These are phyloP conservation scores for Ailurus styani DNA, from an alignment of 2,113 vertebrate species.

Conservation along the genomic window DNA sequence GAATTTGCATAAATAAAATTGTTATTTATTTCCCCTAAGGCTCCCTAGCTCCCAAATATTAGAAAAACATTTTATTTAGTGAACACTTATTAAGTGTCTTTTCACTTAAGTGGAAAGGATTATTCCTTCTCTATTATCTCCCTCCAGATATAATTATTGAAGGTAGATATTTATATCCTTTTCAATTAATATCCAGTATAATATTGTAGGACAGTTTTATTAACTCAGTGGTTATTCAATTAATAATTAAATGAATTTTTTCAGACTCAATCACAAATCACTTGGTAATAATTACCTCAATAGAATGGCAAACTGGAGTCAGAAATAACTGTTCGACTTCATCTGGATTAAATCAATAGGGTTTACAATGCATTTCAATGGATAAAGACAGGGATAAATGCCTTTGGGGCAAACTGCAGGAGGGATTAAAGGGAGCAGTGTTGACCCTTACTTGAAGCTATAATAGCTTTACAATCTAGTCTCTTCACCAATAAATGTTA, in stretches of 20 bases:
- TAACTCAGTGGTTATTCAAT: conserved; percentile 41
- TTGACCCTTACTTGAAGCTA: conserved; percentile 48
- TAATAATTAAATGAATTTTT: conserved; percentile 61
- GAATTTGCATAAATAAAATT: conserved; percentile 20
- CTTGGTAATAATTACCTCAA: conserved; percentile 43
- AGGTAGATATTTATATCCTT: conserved; percentile 1
- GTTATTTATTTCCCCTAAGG: background rate
- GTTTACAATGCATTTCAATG: background rate
- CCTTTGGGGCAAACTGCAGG: conserved; percentile 10
- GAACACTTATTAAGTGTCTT: background rate
- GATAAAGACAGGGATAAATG: conserved; percentile 49
- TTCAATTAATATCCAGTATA: conserved; percentile 36
- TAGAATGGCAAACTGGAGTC: conserved; percentile 27
- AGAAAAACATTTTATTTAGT: conserved; percentile 45
- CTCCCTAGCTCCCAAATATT: conserved; percentile 4
- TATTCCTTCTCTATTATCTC: background rate
- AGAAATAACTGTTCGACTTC: conserved; percentile 30
- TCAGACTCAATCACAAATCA: conserved; percentile 46
- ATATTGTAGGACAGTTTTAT: conserved; percentile 36
- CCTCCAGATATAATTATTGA: conserved; percentile 20
- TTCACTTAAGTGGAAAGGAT: conserved; percentile 10
- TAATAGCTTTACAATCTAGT: conserved; percentile 26
- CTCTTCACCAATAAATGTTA: conserved; percentile 54
- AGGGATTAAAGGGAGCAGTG: conserved; percentile 29
- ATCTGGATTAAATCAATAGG: conserved; percentile 60